A percentile compares a stretch with the other conserved stretches of the same genome.
Conservation (phyloP, 2,888 invertebrate species). For the Dione juno region DNA sequence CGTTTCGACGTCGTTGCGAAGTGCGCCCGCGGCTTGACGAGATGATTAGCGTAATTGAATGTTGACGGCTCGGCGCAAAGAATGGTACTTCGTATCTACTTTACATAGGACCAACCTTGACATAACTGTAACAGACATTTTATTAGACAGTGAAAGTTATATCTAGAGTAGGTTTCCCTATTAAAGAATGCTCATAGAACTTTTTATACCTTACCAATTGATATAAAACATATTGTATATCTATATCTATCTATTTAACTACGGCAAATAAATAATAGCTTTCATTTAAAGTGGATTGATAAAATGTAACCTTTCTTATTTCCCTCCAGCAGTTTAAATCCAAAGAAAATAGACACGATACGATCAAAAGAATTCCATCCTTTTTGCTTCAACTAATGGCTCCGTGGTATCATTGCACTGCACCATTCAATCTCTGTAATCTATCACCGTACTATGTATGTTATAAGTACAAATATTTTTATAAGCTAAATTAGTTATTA, state of each 20-base stretch:
- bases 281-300: conserved; percentile 38
- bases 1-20: conserved; percentile 51
- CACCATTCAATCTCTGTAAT: conserved; percentile 76
- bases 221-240: neutral
- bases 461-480: conserved; percentile 44
- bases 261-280: conserved; percentile 25
- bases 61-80: conserved; percentile 49
- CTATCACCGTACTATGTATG: conserved; percentile 50
- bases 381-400: conserved; percentile 72
- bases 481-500: conserved; percentile 43
- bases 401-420: conserved; percentile 69
- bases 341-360: conserved; percentile 51
- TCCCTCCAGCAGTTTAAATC: conserved; percentile 40
- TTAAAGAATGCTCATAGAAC: neutral
- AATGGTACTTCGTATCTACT: conserved; percentile 19
- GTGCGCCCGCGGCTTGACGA: conserved; percentile 54
- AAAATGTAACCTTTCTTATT: conserved; percentile 43
- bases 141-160: conserved; percentile 15
- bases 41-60: conserved; percentile 65
- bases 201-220: neutral
- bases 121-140: conserved; percentile 3
- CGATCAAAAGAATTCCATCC: conserved; percentile 67
- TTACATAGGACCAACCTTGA: conserved; percentile 3
- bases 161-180: too few relatives aligned
- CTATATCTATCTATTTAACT: neutral